Evolutionary conservation across 2,113 vertebrate genomes (phyloP).

Genomic region (Tretioscincus oriximinensis): DNA sequence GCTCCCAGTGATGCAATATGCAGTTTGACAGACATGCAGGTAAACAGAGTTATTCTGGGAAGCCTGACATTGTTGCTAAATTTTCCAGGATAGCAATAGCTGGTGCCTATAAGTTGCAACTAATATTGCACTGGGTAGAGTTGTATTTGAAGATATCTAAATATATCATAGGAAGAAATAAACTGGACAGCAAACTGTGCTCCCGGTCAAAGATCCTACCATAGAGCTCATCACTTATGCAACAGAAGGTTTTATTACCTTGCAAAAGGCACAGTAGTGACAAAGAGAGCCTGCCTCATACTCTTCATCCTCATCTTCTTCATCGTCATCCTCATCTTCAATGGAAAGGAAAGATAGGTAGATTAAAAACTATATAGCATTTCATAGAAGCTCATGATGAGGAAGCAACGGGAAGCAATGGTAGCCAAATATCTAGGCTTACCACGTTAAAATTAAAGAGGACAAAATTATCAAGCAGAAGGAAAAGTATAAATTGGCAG

Average conservation of each 20-base stretch:
- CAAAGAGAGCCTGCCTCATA: conserved; percentile 87
- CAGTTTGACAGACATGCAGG: too few relatives aligned
- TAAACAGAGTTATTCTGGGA: too few relatives aligned
- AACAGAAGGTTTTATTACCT: conserved; percentile 66
- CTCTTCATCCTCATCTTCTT: conserved; percentile 43
- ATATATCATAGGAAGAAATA: background rate
- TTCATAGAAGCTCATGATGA: background rate
- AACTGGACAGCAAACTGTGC: background rate
- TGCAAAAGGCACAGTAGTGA: conserved; percentile 83
- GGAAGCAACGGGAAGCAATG: background rate
- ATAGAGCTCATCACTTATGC: background rate
- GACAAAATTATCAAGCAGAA: background rate
- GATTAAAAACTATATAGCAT: background rate
- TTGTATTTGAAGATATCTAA: too few relatives aligned
- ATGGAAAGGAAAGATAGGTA: conserved; percentile 3
- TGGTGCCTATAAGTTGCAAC: too few relatives aligned
- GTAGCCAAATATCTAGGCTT: background rate
- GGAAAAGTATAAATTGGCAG: background rate
- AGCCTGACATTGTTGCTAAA: too few relatives aligned
- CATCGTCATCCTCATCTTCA: background rate
- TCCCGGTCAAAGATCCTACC: background rate
- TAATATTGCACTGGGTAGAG: too few relatives aligned
- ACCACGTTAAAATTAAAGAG: background rate
- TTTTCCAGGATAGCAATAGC: too few relatives aligned
- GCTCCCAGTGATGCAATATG: too few relatives aligned